These are phyloP conservation scores for Chrysotoxum bicinctum DNA, from an alignment of 2,888 invertebrate genomes.

Conservation along the genomic window DNA sequence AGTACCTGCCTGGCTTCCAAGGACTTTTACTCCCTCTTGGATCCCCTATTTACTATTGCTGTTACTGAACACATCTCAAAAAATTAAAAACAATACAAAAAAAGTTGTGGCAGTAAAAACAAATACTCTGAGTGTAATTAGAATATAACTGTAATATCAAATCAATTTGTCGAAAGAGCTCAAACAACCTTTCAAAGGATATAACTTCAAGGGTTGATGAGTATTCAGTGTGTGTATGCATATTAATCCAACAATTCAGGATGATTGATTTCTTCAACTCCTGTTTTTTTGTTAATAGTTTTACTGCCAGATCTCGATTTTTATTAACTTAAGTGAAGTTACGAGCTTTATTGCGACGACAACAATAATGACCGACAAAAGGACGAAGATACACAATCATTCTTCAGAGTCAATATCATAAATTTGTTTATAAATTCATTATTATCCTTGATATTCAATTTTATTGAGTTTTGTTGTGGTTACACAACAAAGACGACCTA, in stretches of 20 bases:
- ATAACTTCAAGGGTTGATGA: neutral
- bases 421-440: neutral
- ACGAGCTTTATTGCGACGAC: conserved; percentile 7
- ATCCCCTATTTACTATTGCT: too few species aligned
- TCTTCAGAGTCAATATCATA: neutral
- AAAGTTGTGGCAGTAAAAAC: too few species aligned
- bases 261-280: conserved; percentile 2
- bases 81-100: too few species aligned
- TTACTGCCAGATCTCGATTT: conserved; percentile 11
- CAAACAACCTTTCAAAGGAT: neutral
- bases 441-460: conserved; percentile 1
- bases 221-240: neutral
- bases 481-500: conserved; percentile 19
- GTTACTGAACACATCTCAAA: too few species aligned
- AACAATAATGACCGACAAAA: neutral
- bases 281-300: conserved; percentile 32
- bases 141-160: neutral
- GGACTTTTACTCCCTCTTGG: too few species aligned
- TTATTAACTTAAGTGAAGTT: conserved; percentile 33
- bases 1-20: too few species aligned
- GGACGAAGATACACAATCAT: neutral
- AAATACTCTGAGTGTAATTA: neutral
- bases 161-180: neutral
- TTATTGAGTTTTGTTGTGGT: conserved; percentile 17
- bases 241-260: conserved; percentile 30